Conservation (phyloP, 2,113 vertebrate genomes). For the Cryptotis parvus region DNA sequence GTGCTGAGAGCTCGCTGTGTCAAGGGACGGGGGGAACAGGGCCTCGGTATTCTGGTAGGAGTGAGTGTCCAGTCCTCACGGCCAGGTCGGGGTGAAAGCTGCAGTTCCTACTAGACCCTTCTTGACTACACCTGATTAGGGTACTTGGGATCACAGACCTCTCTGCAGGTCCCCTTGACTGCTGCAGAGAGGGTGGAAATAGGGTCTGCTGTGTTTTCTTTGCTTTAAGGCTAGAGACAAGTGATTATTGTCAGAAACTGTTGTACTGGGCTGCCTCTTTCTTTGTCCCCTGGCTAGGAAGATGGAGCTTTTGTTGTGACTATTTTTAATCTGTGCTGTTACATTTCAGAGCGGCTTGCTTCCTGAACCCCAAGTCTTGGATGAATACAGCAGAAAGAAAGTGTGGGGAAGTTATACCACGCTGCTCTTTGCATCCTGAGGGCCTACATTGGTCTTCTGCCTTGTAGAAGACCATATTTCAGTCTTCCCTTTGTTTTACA, state of each 20-base stretch:
- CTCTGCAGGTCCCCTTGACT: background rate
- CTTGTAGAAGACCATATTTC: background rate
- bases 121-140: background rate
- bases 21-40: background rate
- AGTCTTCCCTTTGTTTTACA: background rate
- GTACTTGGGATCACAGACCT: background rate
- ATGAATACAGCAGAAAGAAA: background rate
- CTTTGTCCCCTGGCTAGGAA: background rate
- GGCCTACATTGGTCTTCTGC: too few species aligned
- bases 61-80: background rate
- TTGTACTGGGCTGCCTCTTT: background rate
- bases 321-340: slow-evolving; percentile 1
- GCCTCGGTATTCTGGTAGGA: background rate
- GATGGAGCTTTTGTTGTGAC: background rate
- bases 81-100: background rate
- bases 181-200: background rate
- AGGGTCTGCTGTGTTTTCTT: background rate
- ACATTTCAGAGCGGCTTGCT: background rate
- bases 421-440: background rate
- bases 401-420: background rate
- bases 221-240: background rate
- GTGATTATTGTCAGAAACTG: background rate
- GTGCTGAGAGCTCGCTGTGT: background rate
- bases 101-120: background rate
- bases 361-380: background rate